Percentiles rank a stretch among this genome's conserved stretches.
Evolutionary conservation across 2,888 invertebrate genomes (phyloP).

Genomic region (Cerceris rybyensis): DNA sequence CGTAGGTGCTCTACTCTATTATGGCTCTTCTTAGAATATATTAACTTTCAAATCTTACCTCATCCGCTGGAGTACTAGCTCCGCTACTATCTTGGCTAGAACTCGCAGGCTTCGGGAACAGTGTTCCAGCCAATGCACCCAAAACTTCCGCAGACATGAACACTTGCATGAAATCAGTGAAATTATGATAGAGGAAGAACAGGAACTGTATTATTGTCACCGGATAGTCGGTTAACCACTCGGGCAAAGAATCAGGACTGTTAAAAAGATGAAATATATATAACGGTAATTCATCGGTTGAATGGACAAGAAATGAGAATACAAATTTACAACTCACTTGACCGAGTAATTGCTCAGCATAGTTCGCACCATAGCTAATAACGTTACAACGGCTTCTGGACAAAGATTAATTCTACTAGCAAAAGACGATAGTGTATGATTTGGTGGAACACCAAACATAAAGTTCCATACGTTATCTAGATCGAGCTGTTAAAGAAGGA

Average conservation of each 20-base stretch:
- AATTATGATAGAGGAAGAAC: constrained; percentile 97
- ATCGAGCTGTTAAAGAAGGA: constrained; percentile 82
- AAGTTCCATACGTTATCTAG: constrained; percentile 96
- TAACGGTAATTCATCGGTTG: not conserved
- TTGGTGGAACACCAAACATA: constrained; percentile 90
- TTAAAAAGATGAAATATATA: constrained; percentile 61
- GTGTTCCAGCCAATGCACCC: constrained; percentile 91
- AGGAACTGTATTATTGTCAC: constrained; percentile 94
- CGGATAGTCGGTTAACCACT: constrained; percentile 90
- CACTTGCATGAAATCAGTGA: constrained; percentile 95
- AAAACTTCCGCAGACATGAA: constrained; percentile 96
- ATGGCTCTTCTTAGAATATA: too few species aligned
- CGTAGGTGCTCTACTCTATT: too few species aligned
- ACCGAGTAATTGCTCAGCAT: constrained; percentile 84
- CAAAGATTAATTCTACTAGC: constrained; percentile 90
- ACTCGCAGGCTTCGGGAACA: constrained; percentile 87
- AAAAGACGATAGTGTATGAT: constrained; percentile 85
- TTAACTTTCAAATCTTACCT: constrained; percentile 77
- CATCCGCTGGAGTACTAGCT: constrained; percentile 89
- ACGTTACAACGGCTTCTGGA: constrained; percentile 94
- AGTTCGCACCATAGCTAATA: constrained; percentile 92
- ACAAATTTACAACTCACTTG: constrained; percentile 74
- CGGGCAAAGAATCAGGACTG: constrained; percentile 85
- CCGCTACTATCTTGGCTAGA: constrained; percentile 91
- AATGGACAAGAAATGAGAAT: not conserved